Percentiles rank a stretch among this genome's conserved stretches.
Conservation (phyloP, 2,113 vertebrate species). For the Alligator sinensis region DNA sequence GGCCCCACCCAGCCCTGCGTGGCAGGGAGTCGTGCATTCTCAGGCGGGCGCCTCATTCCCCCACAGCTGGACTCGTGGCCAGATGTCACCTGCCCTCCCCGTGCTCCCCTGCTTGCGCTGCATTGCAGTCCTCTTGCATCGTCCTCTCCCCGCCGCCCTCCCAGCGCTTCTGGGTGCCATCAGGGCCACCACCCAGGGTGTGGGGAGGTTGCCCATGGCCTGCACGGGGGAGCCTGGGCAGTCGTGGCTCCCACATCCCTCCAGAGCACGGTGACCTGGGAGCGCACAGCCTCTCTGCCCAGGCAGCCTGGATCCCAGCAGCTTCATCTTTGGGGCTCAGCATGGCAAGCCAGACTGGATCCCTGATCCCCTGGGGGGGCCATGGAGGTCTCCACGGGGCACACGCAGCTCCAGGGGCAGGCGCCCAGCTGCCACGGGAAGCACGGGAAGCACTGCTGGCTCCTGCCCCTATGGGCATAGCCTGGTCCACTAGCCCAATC, state of each 20-base stretch:
- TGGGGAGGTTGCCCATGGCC: slow-evolving; percentile 19
- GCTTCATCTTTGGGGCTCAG: not conserved
- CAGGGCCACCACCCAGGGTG: not conserved
- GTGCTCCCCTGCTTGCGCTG: not conserved
- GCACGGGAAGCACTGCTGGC: too few species aligned
- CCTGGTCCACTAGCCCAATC: too few species aligned
- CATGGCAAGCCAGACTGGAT: not conserved
- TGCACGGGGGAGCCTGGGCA: not conserved
- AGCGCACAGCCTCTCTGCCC: not conserved
- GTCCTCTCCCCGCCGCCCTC: not conserved
- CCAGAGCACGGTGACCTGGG: not conserved
- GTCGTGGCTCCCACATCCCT: not conserved
- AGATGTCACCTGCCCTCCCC: not conserved
- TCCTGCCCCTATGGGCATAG: not conserved
- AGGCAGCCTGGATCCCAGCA: not conserved
- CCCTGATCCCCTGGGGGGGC: not conserved
- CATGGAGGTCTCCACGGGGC: too few species aligned
- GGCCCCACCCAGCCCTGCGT: too few species aligned
- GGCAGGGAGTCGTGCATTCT: not conserved
- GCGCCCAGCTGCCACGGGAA: not conserved
- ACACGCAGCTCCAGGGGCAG: not conserved
- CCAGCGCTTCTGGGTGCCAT: too few species aligned
- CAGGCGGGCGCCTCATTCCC: not conserved
- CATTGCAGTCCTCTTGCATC: too few species aligned
- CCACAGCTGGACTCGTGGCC: not conserved